Percentiles rank a stretch among this genome's conserved stretches.
phyloP scores from a whole-genome alignment of 2,888 invertebrate species.

The Theretra japonica region DNA sequence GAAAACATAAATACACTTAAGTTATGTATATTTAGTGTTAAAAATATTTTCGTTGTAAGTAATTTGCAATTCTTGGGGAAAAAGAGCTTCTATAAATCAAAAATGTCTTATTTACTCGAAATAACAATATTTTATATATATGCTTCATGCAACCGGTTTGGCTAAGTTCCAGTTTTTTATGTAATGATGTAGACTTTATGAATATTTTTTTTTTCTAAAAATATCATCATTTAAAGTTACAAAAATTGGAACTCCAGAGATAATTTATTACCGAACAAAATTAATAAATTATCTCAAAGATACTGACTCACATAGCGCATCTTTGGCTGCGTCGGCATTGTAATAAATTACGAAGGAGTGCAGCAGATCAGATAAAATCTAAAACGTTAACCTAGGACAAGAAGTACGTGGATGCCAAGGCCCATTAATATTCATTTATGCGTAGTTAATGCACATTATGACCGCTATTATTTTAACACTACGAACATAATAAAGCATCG shows the following conservation, averaged over 20 bases:
- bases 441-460: conserved; percentile 6
- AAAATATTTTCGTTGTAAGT: too few relatives aligned
- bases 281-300: background rate
- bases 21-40: too few relatives aligned
- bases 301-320: background rate
- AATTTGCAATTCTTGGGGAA: too few relatives aligned
- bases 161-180: background rate
- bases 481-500: too few relatives aligned
- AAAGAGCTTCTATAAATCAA: too few relatives aligned
- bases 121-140: background rate
- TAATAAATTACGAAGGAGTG: conserved; percentile 1
- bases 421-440: conserved; percentile 14
- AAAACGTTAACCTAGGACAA: background rate
- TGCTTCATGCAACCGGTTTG: background rate
- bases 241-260: background rate
- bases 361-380: conserved; percentile 5
- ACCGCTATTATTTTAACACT: too few relatives aligned
- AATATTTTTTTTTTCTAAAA: background rate
- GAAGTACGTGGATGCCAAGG: conserved; percentile 12
- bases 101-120: background rate
- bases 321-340: background rate
- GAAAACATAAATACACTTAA: too few relatives aligned
- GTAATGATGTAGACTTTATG: background rate
- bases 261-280: background rate
- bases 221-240: too few relatives aligned